Percentiles rank a stretch among this genome's conserved stretches.
Evolutionary conservation across 2,113 vertebrate genomes (phyloP).

Genomic region (Bubo scandiacus): DNA sequence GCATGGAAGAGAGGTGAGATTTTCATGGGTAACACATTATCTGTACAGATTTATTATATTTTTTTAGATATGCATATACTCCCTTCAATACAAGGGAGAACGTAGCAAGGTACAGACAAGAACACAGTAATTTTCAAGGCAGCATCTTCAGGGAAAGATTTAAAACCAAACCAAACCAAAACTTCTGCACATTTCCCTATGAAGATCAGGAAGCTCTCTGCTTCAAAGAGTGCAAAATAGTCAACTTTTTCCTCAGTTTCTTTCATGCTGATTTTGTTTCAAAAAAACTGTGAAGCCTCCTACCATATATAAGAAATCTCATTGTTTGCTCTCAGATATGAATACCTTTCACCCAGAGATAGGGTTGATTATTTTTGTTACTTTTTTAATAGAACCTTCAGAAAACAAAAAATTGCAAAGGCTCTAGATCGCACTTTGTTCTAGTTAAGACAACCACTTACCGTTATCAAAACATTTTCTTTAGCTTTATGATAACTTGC

Average conservation of each 20-base stretch:
- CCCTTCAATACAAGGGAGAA: background rate
- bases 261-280: background rate
- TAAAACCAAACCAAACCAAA: background rate
- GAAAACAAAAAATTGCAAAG: background rate
- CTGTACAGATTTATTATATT: background rate
- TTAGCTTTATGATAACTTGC: background rate
- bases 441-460: background rate
- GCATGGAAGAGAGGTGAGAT: background rate
- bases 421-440: background rate
- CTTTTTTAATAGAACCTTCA: background rate
- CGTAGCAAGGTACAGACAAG: background rate
- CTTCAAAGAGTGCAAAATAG: background rate
- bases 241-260: background rate
- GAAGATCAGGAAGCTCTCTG: background rate
- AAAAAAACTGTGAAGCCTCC: background rate
- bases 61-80: background rate
- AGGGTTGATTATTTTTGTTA: background rate
- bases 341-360: background rate
- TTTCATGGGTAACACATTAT: background rate
- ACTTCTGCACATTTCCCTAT: background rate
- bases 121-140: background rate
- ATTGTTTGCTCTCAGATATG: background rate
- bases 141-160: background rate
- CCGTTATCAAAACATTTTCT: background rate
- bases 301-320: background rate